phyloP scores from a whole-genome alignment of 2,797 vertebrate species.

The Phalloptychus januarius region DNA sequence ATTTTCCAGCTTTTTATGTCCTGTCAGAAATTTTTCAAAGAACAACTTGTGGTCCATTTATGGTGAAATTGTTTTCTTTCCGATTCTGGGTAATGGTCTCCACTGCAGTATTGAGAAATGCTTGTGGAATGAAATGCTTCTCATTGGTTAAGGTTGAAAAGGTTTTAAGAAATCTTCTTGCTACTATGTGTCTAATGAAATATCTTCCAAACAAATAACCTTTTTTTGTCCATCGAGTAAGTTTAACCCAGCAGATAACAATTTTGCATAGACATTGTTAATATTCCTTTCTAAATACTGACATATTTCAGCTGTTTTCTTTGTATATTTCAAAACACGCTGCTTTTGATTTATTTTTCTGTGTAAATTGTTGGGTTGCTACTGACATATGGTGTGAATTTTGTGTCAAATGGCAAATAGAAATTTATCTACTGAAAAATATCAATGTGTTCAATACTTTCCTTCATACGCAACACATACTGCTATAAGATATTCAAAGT shows the following conservation, averaged over 20 bases:
- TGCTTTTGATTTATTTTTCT: background rate
- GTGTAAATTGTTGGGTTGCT: background rate
- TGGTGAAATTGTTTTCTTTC: background rate
- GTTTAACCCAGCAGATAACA: background rate
- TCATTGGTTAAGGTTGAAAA: background rate
- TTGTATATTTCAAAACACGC: background rate
- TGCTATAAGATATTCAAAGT: constrained; percentile 40
- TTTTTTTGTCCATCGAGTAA: background rate
- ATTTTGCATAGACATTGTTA: background rate
- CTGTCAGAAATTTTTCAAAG: background rate
- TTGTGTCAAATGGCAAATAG: background rate
- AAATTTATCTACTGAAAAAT: background rate
- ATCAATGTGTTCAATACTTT: background rate
- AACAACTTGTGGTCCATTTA: background rate
- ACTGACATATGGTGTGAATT: background rate
- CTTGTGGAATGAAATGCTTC: background rate
- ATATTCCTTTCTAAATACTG: background rate
- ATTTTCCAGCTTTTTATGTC: too few species aligned
- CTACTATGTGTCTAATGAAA: background rate
- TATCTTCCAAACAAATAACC: background rate
- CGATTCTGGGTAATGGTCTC: background rate
- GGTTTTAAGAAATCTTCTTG: background rate
- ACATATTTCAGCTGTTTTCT: background rate
- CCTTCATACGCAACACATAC: background rate
- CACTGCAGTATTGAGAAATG: background rate